These are phyloP conservation scores for Rhynchomys soricoides DNA, from an alignment of 2,113 vertebrate species.

Conservation along the genomic window DNA sequence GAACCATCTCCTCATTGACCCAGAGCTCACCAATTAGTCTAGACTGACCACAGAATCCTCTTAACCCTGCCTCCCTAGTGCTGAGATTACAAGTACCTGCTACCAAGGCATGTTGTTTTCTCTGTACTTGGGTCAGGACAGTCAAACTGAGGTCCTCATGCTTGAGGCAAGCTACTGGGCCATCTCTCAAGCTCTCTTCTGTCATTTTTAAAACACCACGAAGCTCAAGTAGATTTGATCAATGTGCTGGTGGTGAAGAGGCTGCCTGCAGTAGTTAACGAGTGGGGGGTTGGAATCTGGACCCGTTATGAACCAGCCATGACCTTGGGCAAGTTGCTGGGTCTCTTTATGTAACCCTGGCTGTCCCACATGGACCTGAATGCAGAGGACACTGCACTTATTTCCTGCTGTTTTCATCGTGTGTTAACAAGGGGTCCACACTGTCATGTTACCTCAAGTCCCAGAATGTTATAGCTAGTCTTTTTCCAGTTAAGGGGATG, in stretches of 20 bases:
- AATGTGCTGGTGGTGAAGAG: background rate
- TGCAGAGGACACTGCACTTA: no score
- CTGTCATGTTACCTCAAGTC: background rate
- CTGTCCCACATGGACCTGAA: accelerated
- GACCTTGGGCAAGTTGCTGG: background rate
- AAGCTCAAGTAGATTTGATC: background rate
- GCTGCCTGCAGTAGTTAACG: background rate
- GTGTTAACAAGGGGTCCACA: background rate
- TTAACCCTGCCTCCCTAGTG: background rate
- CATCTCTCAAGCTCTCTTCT: no score
- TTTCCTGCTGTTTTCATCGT: background rate
- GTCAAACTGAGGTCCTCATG: background rate
- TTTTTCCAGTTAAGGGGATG: background rate
- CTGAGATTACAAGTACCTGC: background rate
- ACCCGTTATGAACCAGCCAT: accelerated
- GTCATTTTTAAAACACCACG: background rate
- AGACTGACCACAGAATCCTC: background rate
- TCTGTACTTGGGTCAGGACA: no score
- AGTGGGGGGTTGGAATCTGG: background rate
- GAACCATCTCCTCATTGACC: background rate
- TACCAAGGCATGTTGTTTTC: background rate
- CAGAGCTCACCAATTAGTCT: background rate
- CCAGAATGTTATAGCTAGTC: background rate
- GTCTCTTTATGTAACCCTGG: accelerated
- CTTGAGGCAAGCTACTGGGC: background rate